Percentiles rank a stretch among this genome's conserved stretches.
These are phyloP conservation scores for Thelaira solivaga DNA, from an alignment of 2,888 invertebrate genomes.

Conservation along the genomic window DNA sequence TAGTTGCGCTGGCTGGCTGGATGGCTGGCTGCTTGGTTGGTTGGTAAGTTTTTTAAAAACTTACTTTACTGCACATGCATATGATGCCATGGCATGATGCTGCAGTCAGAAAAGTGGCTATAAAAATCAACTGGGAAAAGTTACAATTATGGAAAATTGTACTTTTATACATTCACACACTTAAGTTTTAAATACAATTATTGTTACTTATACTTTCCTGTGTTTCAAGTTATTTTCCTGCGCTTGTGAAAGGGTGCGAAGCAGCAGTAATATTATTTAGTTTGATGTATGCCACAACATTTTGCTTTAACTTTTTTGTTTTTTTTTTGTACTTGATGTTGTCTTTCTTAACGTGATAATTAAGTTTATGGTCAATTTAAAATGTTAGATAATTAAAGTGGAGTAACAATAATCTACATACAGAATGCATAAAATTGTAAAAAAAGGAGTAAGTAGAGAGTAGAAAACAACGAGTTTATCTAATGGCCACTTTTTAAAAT, in stretches of 20 bases:
- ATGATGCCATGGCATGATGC: neutral
- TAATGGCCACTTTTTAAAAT: neutral
- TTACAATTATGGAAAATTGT: slow-evolving; percentile 57
- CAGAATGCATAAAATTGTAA: too few relatives aligned
- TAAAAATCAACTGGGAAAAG: slow-evolving; percentile 38
- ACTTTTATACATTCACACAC: neutral
- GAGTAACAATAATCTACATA: too few relatives aligned
- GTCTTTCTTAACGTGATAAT: slow-evolving; percentile 33
- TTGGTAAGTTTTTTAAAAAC: slow-evolving; percentile 38
- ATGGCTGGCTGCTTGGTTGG: too few relatives aligned
- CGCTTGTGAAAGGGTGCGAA: neutral
- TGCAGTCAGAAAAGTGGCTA: neutral
- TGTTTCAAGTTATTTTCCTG: slow-evolving; percentile 19
- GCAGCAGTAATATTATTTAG: neutral
- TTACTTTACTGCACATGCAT: slow-evolving; percentile 18
- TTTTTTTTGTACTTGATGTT: too few relatives aligned
- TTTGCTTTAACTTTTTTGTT: too few relatives aligned
- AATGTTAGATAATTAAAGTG: slow-evolving; percentile 30
- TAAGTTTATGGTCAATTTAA: slow-evolving; percentile 53
- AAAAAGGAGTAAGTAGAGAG: neutral
- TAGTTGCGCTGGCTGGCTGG: too few relatives aligned
- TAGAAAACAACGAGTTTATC: neutral
- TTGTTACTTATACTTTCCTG: slow-evolving; percentile 31
- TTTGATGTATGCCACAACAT: slow-evolving; percentile 21
- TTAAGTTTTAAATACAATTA: slow-evolving; percentile 21